Conservation (phyloP, 1,140 invertebrate genomes). For the Drosophila truncata region DNA sequence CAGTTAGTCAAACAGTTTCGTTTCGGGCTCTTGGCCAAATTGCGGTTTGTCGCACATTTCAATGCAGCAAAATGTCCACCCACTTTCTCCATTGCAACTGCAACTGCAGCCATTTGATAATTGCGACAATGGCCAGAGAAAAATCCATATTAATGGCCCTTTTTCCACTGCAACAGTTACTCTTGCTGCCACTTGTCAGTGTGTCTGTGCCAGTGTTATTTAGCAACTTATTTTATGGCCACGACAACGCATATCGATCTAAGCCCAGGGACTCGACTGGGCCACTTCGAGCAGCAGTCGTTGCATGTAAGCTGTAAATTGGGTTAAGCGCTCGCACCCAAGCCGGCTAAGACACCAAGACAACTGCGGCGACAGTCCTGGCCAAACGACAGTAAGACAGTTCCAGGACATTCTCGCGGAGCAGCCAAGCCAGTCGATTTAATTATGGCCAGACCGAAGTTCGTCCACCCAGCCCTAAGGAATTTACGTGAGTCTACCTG, state of each 20-base stretch:
- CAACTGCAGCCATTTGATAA: slow-evolving; percentile 70
- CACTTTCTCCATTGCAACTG: slow-evolving; percentile 40
- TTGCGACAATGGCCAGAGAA: slow-evolving; percentile 44
- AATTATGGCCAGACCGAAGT: slow-evolving; percentile 62
- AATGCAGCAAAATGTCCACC: slow-evolving; percentile 64
- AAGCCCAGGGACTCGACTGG: slow-evolving; percentile 21
- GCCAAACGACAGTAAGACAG: slow-evolving; percentile 25
- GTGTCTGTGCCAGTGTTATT: slow-evolving; percentile 5
- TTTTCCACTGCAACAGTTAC: slow-evolving; percentile 39
- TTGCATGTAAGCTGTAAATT: slow-evolving; percentile 66
- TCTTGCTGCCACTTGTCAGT: slow-evolving; percentile 20
- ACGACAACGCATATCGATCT: slow-evolving; percentile 73
- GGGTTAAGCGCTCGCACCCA: slow-evolving; percentile 54
- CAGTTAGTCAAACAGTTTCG: slow-evolving; percentile 60
- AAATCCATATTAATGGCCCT: slow-evolving; percentile 68
- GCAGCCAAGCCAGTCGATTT: slow-evolving; percentile 55
- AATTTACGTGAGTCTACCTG: slow-evolving; percentile 46
- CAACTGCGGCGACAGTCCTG: slow-evolving; percentile 36
- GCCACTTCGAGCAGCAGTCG: slow-evolving; percentile 43
- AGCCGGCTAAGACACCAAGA: slow-evolving; percentile 33
- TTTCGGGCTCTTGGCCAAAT: slow-evolving; percentile 69
- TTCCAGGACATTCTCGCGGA: slow-evolving; percentile 41
- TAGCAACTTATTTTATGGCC: slow-evolving; percentile 58
- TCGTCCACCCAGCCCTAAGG: slow-evolving; percentile 12
- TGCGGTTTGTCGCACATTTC: slow-evolving; percentile 68